A percentile compares a stretch with the other conserved stretches of the same genome.
These are phyloP conservation scores for Recurvirostra avosetta DNA, from an alignment of 2,113 vertebrate genomes.

Conservation along the genomic window DNA sequence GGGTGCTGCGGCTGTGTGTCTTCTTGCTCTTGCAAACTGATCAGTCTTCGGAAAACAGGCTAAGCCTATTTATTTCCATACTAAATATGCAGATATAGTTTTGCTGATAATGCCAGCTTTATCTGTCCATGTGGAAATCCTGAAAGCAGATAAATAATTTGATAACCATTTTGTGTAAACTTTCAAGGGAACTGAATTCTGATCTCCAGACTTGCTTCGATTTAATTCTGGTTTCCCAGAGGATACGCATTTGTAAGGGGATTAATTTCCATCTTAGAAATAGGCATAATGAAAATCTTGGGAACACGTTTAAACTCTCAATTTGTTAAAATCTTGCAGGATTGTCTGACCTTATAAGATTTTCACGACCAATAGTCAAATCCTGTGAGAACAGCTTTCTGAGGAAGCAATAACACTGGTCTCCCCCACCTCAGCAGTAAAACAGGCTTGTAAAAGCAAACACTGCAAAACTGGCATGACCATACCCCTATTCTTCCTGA, in stretches of 20 bases:
- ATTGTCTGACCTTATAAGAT: slow-evolving; percentile 29
- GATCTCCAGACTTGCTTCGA: background rate
- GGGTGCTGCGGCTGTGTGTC: background rate
- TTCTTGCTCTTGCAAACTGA: background rate
- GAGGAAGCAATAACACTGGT: slow-evolving; percentile 53
- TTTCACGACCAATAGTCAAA: slow-evolving; percentile 34
- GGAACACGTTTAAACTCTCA: background rate
- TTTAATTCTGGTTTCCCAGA: background rate
- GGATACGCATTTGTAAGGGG: background rate
- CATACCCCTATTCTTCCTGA: slow-evolving; percentile 28
- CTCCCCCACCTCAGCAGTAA: slow-evolving; percentile 47
- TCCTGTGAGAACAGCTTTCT: slow-evolving; percentile 50
- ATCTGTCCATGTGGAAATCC: background rate
- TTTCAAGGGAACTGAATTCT: background rate
- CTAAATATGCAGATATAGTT: background rate
- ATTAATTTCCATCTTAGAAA: background rate
- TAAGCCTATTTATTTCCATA: background rate
- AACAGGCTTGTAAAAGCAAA: slow-evolving; percentile 60
- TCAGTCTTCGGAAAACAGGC: background rate
- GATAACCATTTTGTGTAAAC: background rate
- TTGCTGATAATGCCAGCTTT: background rate
- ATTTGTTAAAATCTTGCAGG: slow-evolving; percentile 1
- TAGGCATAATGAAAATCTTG: background rate
- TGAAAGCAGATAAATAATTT: background rate
- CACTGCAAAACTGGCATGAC: slow-evolving; percentile 48